Evolutionary conservation across 2,113 vertebrate genomes (phyloP).

Genomic region (Sturnira hondurensis): DNA sequence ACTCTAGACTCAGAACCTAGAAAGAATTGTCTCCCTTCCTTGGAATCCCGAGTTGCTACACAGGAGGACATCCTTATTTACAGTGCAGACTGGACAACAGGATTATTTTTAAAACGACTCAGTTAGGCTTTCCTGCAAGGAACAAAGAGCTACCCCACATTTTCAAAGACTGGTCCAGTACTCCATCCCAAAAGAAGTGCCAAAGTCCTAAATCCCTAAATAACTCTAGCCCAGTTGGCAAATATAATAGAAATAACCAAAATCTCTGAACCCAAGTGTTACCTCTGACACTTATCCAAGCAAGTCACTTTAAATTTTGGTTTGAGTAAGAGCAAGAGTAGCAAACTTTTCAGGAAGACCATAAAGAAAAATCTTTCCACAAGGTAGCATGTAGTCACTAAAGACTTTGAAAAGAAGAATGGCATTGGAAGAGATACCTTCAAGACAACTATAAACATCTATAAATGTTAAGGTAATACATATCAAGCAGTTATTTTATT

Average conservation of each 20-base stretch:
- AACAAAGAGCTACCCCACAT: conserved; percentile 5
- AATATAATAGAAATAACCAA: conserved; percentile 29
- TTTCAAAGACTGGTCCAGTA: not conserved
- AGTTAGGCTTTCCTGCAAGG: not conserved
- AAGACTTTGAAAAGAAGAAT: conserved; percentile 22
- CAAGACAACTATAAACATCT: not conserved
- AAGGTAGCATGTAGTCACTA: not conserved
- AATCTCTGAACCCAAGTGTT: conserved; percentile 21
- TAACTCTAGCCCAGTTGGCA: not conserved
- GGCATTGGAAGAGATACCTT: not conserved
- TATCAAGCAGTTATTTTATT: conserved; percentile 19
- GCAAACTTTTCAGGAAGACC: conserved; percentile 23
- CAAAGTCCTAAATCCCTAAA: not conserved
- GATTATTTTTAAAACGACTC: conserved; percentile 24
- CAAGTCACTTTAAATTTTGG: conserved; percentile 49
- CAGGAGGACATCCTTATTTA: not conserved
- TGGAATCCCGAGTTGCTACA: not conserved
- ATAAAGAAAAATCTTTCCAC: conserved; percentile 20
- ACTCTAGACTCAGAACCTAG: not conserved
- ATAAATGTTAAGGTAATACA: not conserved
- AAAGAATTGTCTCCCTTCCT: not conserved
- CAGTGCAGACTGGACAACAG: not conserved
- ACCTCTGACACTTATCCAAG: conserved; percentile 19
- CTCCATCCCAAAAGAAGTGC: not conserved
- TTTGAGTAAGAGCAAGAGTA: conserved; percentile 9